Evolutionary conservation across 2,113 vertebrate genomes (phyloP).

Genomic region (Labrus mixtus): DNA sequence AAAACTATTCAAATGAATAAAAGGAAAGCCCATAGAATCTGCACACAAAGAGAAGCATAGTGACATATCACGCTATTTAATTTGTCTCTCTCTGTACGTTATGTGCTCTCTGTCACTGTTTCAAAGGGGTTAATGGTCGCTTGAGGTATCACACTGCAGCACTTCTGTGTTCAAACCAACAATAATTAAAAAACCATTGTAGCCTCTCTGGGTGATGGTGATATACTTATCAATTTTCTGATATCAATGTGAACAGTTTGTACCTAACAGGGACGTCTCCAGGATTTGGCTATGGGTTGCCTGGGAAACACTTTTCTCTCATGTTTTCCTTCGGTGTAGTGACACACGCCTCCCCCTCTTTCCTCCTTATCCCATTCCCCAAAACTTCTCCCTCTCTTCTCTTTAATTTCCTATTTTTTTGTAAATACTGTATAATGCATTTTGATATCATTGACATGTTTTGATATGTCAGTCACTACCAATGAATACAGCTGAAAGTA

Average conservation of each 20-base stretch:
- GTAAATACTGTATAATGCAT: slow-evolving; percentile 89
- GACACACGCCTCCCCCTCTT: slow-evolving; percentile 56
- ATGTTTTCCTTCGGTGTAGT: slow-evolving; percentile 52
- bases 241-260: slow-evolving; percentile 66
- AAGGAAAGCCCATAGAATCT: slow-evolving; percentile 65
- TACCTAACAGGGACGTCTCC: slow-evolving; percentile 58
- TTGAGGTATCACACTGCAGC: slow-evolving; percentile 36
- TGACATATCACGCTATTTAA: slow-evolving; percentile 58
- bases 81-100: slow-evolving; percentile 42
- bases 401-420: slow-evolving; percentile 69
- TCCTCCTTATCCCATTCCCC: slow-evolving; percentile 30
- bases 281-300: slow-evolving; percentile 53
- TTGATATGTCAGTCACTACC: slow-evolving; percentile 88
- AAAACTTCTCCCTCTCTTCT: slow-evolving; percentile 10
- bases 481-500: slow-evolving; percentile 86
- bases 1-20: slow-evolving; percentile 41
- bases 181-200: slow-evolving; percentile 48
- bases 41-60: slow-evolving; percentile 51
- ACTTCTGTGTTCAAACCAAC: slow-evolving; percentile 50
- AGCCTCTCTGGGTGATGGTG: slow-evolving; percentile 58
- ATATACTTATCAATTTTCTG: slow-evolving; percentile 60
- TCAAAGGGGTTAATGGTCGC: slow-evolving; percentile 46
- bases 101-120: slow-evolving; percentile 49
- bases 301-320: slow-evolving; percentile 55
- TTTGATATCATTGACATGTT: slow-evolving; percentile 89